These are phyloP conservation scores for Philhelius pedissequus DNA, from an alignment of 2,888 invertebrate genomes.

Conservation along the genomic window DNA sequence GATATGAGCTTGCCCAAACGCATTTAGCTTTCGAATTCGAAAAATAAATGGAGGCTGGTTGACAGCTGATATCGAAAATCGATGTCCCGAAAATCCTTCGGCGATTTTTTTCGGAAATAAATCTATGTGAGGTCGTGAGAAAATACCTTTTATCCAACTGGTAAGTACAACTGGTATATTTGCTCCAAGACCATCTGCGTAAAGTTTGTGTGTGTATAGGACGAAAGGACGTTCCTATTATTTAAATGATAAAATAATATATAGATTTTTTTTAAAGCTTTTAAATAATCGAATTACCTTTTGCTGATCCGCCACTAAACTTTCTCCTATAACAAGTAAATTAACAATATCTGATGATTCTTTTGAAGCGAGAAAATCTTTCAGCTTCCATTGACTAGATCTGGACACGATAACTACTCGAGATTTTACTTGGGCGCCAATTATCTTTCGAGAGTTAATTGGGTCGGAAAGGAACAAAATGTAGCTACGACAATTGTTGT, in stretches of 20 bases:
- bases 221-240: slow-evolving; percentile 85
- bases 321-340: slow-evolving; percentile 85
- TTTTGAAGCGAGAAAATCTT: slow-evolving; percentile 84
- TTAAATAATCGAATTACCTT: no score
- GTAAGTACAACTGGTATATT: slow-evolving; percentile 84
- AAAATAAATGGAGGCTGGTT: slow-evolving; percentile 88
- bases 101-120: slow-evolving; percentile 86
- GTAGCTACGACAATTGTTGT: slow-evolving; percentile 82
- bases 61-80: slow-evolving; percentile 85
- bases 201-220: slow-evolving; percentile 87
- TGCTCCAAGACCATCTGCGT: slow-evolving; percentile 86
- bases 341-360: slow-evolving; percentile 84
- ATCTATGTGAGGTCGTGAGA: slow-evolving; percentile 82
- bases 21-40: slow-evolving; percentile 76
- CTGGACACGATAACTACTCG: slow-evolving; percentile 85
- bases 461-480: slow-evolving; percentile 85
- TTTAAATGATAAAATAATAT: no score
- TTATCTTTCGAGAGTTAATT: slow-evolving; percentile 80
- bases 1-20: slow-evolving; percentile 72
- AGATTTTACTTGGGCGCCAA: slow-evolving; percentile 83
- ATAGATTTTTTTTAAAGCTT: no score
- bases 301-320: slow-evolving; percentile 80
- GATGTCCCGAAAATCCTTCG: slow-evolving; percentile 86
- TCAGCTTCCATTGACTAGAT: slow-evolving; percentile 87
- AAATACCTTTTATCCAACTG: slow-evolving; percentile 84